These are phyloP conservation scores for Drosophila pegasa DNA, from an alignment of 2,888 invertebrate species.

Conservation along the genomic window DNA sequence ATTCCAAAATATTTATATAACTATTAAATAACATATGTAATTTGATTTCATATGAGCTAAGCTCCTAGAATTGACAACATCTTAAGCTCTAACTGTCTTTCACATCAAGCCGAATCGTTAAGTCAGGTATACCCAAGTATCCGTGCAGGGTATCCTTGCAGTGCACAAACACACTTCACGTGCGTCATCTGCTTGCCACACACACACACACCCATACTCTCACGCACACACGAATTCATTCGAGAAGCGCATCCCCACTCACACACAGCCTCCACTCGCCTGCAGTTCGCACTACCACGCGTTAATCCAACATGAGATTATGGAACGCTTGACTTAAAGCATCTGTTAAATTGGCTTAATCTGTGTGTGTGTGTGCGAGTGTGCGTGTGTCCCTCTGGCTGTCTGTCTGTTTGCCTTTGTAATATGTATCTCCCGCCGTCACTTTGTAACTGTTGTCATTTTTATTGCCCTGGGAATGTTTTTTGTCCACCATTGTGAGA, in stretches of 20 bases:
- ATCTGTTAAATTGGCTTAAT: slow-evolving; percentile 82
- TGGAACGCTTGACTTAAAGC: slow-evolving; percentile 77
- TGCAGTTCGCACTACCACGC: slow-evolving; percentile 58
- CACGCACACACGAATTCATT: slow-evolving; percentile 2
- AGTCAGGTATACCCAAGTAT: neutral
- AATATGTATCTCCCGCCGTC: slow-evolving; percentile 75
- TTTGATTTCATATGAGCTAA: neutral
- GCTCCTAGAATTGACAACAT: no score
- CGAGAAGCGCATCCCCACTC: slow-evolving; percentile 19
- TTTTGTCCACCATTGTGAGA: slow-evolving; percentile 72
- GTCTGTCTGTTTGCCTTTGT: slow-evolving; percentile 51
- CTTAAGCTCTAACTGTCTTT: neutral
- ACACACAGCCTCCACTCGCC: slow-evolving; percentile 26
- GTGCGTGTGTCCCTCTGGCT: slow-evolving; percentile 15
- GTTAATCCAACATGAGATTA: slow-evolving; percentile 75
- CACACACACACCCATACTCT: slow-evolving; percentile 7
- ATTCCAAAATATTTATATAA: no score
- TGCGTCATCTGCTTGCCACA: slow-evolving; percentile 40
- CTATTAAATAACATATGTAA: no score
- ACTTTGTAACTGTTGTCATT: slow-evolving; percentile 81
- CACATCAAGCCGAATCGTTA: neutral
- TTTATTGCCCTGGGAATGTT: slow-evolving; percentile 81
- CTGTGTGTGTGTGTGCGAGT: slow-evolving; percentile 52
- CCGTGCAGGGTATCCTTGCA: slow-evolving; percentile 32
- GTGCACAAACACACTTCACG: neutral